A percentile compares a stretch with the other conserved stretches of the same genome.
phyloP scores from a whole-genome alignment of 1,140 invertebrate genomes.

The Acromyrmex charruanus region DNA sequence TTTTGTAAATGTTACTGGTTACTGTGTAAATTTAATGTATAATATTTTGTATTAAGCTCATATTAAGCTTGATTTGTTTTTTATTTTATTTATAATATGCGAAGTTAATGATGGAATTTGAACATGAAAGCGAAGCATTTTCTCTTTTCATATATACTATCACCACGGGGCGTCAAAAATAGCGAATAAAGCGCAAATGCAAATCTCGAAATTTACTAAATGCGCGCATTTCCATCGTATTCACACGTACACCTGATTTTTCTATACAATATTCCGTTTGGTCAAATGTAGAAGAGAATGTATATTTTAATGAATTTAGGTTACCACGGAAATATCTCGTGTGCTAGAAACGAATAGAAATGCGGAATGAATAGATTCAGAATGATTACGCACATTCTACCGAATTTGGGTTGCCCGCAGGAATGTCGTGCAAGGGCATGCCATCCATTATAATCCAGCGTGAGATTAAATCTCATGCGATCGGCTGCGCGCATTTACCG shows the following conservation, averaged over 20 bases:
- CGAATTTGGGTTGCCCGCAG: conserved; percentile 29
- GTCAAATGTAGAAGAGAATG: conserved; percentile 24
- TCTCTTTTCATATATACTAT: too few species aligned
- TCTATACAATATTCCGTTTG: neutral
- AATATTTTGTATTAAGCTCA: conserved; percentile 25
- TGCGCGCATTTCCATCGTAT: conserved; percentile 25
- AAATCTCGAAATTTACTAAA: conserved; percentile 41
- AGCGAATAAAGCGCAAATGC: neutral
- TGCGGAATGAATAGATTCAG: conserved; percentile 23
- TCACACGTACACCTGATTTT: conserved; percentile 4
- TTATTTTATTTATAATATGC: conserved; percentile 38
- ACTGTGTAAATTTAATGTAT: neutral
- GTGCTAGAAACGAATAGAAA: conserved; percentile 24
- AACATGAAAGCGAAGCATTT: neutral
- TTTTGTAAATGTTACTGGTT: conserved; percentile 3
- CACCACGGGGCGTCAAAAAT: neutral
- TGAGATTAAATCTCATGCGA: conserved; percentile 48
- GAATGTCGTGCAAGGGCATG: conserved; percentile 22
- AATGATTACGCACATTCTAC: conserved; percentile 35
- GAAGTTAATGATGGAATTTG: conserved; percentile 3
- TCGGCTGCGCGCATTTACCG: conserved; percentile 15
- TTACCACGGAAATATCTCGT: neutral
- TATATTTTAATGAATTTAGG: conserved; percentile 16
- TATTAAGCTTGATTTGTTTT: conserved; percentile 1
- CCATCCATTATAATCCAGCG: conserved; percentile 12